Percentiles rank a stretch among this genome's conserved stretches.
These are phyloP conservation scores for Drosophila elegans DNA, from an alignment of 1,140 invertebrate genomes.

Conservation along the genomic window DNA sequence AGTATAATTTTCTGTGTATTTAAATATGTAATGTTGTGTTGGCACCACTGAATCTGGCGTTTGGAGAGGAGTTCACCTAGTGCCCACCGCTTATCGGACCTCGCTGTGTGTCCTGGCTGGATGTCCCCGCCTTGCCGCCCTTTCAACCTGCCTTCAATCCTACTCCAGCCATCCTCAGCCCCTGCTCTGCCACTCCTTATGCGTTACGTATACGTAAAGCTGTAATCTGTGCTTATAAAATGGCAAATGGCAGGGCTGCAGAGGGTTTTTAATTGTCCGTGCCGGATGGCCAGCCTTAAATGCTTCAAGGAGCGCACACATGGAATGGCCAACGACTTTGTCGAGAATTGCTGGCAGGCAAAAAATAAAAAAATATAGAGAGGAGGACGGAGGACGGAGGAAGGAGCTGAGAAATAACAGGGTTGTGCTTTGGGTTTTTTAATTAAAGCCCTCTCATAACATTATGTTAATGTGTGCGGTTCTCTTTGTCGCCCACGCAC, in stretches of 20 bases:
- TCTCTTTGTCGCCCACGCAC: conserved; percentile 45
- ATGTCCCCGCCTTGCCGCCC: conserved; percentile 4
- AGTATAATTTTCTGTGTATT: too few relatives aligned
- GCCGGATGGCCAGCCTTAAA: conserved; percentile 73
- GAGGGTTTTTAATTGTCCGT: conserved; percentile 82
- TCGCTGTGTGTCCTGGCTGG: conserved; percentile 50
- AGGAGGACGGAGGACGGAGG: background rate
- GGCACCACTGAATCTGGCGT: conserved; percentile 3
- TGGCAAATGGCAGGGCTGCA: conserved; percentile 76
- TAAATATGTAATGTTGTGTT: too few relatives aligned
- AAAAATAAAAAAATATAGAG: conserved; percentile 11
- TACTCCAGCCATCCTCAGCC: background rate
- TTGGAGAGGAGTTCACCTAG: conserved; percentile 20
- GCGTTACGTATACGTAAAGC: conserved; percentile 67
- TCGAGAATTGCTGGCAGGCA: conserved; percentile 36
- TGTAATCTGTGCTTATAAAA: conserved; percentile 83
- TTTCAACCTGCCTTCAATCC: background rate
- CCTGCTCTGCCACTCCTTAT: conserved; percentile 2
- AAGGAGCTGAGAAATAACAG: conserved; percentile 13
- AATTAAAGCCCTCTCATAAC: conserved; percentile 81
- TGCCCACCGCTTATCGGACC: conserved; percentile 67
- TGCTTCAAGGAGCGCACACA: conserved; percentile 55
- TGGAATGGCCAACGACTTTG: conserved; percentile 65
- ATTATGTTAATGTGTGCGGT: conserved; percentile 76
- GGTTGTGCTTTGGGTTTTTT: conserved; percentile 60